Base-by-base conservation (phyloP, 1,140 invertebrate genomes). In the Drosophila santomea region DNA sequence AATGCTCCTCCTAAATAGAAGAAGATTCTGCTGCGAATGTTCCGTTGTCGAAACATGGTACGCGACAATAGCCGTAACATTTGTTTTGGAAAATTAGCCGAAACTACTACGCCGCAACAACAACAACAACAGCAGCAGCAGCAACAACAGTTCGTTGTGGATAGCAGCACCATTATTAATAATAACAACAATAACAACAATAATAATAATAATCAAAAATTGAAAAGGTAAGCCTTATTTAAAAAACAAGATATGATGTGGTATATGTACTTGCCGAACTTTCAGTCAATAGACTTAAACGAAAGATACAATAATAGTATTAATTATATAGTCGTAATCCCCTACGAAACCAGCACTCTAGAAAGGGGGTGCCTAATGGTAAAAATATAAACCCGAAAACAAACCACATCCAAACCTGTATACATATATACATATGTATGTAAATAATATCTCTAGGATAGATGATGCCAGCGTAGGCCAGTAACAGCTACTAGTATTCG, bases 51-150 rank as follows among this genome's bases (percentile, higher is more conserved):
- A 96, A 98, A 97, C 96, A 99, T 99, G 98, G 98, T 99, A 96
- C 98, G 98, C 97, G 98, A 99, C 76, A 88, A 62, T 97, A 99
- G 98, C 96, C 97, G 98, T 95, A 98, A 99, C 95, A 96, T 99
- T 95, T 98, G 98, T 97, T 97, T 99, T 96, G 98, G 98, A 96
- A 99, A 99, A 97, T 97, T 99, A 96, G 97, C 98, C 96, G 98
- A 99, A 95, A 98, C 98, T 95, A 97, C 98, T 95, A 96, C 75
- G 62, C 81, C 73, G 62, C 56, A 59, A 17, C 62, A 68, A 14
- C 73, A 76, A 15, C 73, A 76, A 39, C 61, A 73, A 10, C 80
- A 79, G 39, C 74, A 73, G 28, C 74, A 75, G 4, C 67, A 25
- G 25, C 71, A 74, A n/a, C 80, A 79, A 51, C 81, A 81, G 60